A percentile compares a stretch with the other conserved stretches of the same genome.
phyloP scores from a whole-genome alignment of 2,113 vertebrate species.

The Pteronura brasiliensis region DNA sequence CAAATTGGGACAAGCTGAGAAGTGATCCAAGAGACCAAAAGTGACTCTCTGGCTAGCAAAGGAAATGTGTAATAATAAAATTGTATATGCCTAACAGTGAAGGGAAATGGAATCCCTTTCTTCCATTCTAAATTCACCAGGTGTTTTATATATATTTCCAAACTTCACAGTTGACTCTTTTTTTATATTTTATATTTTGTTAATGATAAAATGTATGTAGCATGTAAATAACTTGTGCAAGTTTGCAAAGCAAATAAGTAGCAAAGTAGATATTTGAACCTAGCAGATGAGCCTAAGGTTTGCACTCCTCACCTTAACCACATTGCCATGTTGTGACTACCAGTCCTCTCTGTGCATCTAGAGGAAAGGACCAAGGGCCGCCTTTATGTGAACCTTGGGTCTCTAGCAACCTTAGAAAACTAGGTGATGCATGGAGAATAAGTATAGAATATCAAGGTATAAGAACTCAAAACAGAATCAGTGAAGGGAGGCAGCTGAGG shows the following conservation, averaged over 20 bases:
- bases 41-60: neutral
- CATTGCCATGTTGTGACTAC: neutral
- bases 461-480: neutral
- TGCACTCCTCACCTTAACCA: neutral
- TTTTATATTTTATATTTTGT: neutral
- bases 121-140: neutral
- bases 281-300: neutral
- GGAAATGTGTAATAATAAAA: neutral
- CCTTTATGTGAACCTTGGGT: neutral
- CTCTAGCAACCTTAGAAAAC: neutral
- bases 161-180: neutral
- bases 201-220: neutral
- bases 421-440: neutral
- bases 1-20: neutral
- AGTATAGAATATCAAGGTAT: neutral
- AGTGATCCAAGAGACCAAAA: neutral
- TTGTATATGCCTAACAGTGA: neutral
- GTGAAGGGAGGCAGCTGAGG: neutral
- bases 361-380: neutral
- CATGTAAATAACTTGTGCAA: neutral
- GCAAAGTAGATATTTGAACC: neutral
- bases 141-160: neutral
- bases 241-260: neutral
- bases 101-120: neutral
- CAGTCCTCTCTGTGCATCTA: neutral